Evolutionary conservation across 2,113 vertebrate genomes (phyloP).

Genomic region (Brevimyrus niger): DNA sequence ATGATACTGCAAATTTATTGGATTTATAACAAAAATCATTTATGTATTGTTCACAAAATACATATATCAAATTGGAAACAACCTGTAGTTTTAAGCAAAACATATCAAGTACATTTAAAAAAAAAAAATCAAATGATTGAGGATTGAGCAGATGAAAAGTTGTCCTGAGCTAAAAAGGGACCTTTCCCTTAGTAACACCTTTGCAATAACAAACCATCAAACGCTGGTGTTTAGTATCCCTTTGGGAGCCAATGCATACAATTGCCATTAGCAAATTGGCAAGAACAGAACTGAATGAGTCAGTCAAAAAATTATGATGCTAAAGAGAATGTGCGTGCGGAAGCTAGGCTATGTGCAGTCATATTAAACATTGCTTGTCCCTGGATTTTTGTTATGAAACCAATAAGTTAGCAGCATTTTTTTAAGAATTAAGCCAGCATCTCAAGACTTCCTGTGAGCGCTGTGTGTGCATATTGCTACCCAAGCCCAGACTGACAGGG

Average conservation of each 20-base stretch:
- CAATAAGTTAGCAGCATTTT: background rate
- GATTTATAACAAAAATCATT: background rate
- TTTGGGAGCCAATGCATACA: background rate
- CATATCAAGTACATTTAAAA: background rate
- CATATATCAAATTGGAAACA: background rate
- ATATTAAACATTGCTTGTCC: background rate
- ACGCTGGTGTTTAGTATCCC: background rate
- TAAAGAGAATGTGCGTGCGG: background rate
- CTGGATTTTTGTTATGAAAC: background rate
- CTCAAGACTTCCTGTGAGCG: background rate
- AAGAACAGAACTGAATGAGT: background rate
- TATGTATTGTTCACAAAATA: background rate
- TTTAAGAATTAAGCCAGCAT: background rate
- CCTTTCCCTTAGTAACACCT: background rate
- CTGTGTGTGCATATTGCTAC: background rate
- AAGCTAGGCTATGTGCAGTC: background rate
- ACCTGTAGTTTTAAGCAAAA: background rate
- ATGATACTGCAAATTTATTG: background rate
- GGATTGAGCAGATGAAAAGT: background rate
- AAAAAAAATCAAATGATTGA: background rate
- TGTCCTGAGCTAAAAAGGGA: background rate
- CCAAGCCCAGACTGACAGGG: background rate
- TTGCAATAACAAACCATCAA: background rate
- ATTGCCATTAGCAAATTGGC: background rate
- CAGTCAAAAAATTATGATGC: background rate